These are phyloP conservation scores for Eupeodes luniger DNA, from an alignment of 2,888 invertebrate species.

Conservation along the genomic window DNA sequence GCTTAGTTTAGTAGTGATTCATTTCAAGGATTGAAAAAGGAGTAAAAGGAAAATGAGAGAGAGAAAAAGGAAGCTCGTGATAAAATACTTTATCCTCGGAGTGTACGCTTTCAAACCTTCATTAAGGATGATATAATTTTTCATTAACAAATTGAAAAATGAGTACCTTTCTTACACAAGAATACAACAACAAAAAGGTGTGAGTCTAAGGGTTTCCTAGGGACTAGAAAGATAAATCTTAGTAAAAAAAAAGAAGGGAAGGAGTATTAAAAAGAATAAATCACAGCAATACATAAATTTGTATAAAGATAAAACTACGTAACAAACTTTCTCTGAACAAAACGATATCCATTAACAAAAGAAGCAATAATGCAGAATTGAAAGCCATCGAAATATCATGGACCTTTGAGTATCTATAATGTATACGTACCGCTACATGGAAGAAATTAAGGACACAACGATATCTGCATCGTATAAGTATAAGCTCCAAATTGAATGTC, in stretches of 20 bases:
- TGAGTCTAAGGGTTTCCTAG: too few relatives aligned
- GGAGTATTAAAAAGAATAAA: background rate
- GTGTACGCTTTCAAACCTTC: conserved; percentile 22
- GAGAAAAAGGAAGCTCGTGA: background rate
- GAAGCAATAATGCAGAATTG: conserved; percentile 13
- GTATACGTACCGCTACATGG: background rate
- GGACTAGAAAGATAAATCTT: background rate
- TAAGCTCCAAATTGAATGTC: conserved; percentile 26
- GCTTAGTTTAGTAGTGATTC: background rate
- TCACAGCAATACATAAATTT: background rate
- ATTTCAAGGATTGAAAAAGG: conserved; percentile 18
- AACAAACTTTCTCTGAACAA: background rate
- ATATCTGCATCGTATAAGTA: background rate
- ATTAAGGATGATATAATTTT: conserved; percentile 30
- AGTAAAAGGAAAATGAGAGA: background rate
- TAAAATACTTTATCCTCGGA: background rate
- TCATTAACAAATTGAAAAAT: conserved; percentile 31
- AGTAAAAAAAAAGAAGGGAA: background rate
- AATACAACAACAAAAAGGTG: background rate
- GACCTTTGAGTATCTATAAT: background rate
- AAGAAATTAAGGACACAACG: too few relatives aligned
- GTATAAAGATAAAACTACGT: too few relatives aligned
- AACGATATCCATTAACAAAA: conserved; percentile 24
- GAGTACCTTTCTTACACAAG: background rate
- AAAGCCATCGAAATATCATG: background rate